Evolutionary conservation across 2,113 vertebrate genomes (phyloP), one percentile per base, ranked within the genome.

Genomic region (Onychorhynchus coronatus): DNA sequence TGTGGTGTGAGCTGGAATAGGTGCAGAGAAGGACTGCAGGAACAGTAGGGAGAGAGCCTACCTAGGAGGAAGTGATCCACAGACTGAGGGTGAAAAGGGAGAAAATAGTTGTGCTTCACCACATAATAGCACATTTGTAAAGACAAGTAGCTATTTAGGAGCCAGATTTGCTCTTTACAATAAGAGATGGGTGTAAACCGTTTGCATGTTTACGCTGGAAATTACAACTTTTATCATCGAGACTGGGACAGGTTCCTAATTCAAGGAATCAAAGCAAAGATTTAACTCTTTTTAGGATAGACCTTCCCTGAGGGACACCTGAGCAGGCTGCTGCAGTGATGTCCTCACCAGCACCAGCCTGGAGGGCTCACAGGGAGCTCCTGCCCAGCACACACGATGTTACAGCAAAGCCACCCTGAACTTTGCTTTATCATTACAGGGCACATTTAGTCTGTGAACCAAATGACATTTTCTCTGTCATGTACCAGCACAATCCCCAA

Each of bases 1-100:
- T 17, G 25, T 0, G 0, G 39, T 10, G 24, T 1, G 2, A 89
- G 14, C 74, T n/a, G 85, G 41, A 71, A 22, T 5, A 41, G 83
- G 47, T 7, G 35, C 2, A 1, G 50, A 28, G 31, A 62, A 33
- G n/a, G 41, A 20, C 11, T 83, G 58, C 33, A 49, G 41, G 71
- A 63, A 2, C 0, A 66, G 31, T 10, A 22, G 28, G 85, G 13
- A 30, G 41, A 65, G 53, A 85, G 58, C 44, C 37, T 21, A 2
- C 11, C 25, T 3, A 7, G 35, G 15, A 79, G 35, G 21, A 33
- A 75, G 47, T 8, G 68, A 89, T 66, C 21, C 0, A 44, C 27
- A 55, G 30, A 35, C 41, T 41, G 50, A 58, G 61, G 28, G 47
- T 16, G 42, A 91, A 68, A 82, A 47, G 30, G 33, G n/a, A 80